These are phyloP conservation scores for Hemitrygon akajei DNA, from an alignment of 2,797 vertebrate genomes.

Conservation along the genomic window DNA sequence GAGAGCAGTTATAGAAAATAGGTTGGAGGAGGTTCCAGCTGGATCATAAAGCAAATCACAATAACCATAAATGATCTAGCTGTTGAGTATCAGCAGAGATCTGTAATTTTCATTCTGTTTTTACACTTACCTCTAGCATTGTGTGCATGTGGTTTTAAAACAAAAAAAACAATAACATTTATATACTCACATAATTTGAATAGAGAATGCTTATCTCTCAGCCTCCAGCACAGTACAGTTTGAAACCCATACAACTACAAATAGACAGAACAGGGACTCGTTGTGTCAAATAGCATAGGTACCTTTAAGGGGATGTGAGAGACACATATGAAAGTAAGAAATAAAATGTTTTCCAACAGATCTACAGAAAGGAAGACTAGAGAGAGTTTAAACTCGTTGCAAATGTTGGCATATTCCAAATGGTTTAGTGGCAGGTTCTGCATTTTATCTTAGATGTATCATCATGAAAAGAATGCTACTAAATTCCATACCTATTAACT, in stretches of 20 bases:
- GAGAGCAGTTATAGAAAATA: constrained; percentile 28
- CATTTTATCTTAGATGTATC: too few relatives aligned
- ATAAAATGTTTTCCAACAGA: too few relatives aligned
- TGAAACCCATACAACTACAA: background rate
- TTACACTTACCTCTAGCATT: background rate
- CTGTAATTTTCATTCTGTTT: background rate
- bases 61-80: constrained; percentile 18
- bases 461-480: background rate
- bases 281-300: too few relatives aligned
- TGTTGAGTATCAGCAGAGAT: background rate
- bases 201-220: background rate
- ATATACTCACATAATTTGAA: background rate
- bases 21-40: background rate
- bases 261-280: background rate
- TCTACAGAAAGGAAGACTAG: too few relatives aligned
- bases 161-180: background rate
- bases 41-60: constrained; percentile 7
- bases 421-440: too few relatives aligned
- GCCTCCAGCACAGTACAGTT: background rate
- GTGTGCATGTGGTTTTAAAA: background rate
- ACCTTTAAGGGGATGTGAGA: too few relatives aligned
- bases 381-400: too few relatives aligned
- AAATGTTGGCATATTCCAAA: too few relatives aligned
- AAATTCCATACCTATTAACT: background rate
- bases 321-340: too few relatives aligned